A percentile compares a stretch with the other conserved stretches of the same genome.
phyloP scores from a whole-genome alignment of 2,113 vertebrate genomes.

The Syngnathus scovelli region DNA sequence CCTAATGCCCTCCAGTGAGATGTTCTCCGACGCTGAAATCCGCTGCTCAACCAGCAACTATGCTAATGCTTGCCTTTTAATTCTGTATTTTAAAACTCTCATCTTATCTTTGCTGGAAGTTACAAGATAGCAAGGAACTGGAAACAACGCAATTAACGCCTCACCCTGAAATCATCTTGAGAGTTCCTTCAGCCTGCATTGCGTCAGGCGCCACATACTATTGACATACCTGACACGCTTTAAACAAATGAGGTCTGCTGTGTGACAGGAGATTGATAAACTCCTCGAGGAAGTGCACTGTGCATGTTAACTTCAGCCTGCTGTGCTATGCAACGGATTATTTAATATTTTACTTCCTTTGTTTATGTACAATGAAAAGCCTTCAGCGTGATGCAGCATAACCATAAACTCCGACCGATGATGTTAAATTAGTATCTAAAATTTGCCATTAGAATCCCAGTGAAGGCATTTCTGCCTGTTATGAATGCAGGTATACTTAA shows the following conservation, averaged over 20 bases:
- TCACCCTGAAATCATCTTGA: neutral
- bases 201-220: neutral
- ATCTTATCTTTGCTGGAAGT: neutral
- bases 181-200: neutral
- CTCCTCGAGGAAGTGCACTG: neutral
- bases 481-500: neutral
- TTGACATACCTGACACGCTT: neutral
- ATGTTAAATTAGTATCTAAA: neutral
- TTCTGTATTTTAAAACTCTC: neutral
- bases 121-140: neutral
- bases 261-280: neutral
- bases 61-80: neutral
- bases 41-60: neutral
- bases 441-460: neutral
- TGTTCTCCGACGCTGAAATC: neutral
- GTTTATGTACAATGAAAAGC: neutral
- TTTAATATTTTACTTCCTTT: neutral
- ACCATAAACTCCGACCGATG: neutral
- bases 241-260: neutral
- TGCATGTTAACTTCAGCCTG: no score
- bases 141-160: neutral
- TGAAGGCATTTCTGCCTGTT: neutral
- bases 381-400: neutral
- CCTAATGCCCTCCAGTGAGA: no score
- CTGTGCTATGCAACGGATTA: no score